Percentiles rank a stretch among this genome's conserved stretches.
Evolutionary conservation across 2,797 vertebrate genomes (phyloP).

Genomic region (Pteronotus mesoamericanus): DNA sequence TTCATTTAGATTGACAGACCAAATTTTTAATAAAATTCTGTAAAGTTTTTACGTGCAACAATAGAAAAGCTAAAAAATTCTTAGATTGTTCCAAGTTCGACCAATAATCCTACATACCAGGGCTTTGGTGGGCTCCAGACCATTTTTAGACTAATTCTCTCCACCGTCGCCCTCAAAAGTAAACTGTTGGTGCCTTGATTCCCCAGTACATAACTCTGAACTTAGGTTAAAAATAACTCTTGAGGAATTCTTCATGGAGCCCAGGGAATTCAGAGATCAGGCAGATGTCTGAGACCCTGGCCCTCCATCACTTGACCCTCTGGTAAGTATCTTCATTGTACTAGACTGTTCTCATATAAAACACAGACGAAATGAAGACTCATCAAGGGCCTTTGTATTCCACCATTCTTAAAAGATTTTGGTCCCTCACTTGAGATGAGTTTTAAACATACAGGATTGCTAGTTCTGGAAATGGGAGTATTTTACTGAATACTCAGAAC

Average conservation of each 20-base stretch:
- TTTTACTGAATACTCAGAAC: constrained; percentile 4
- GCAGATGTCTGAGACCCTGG: background rate
- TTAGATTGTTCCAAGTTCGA: background rate
- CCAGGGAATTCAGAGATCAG: background rate
- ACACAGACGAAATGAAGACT: background rate
- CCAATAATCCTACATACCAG: background rate
- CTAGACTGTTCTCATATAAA: background rate
- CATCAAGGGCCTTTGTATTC: background rate
- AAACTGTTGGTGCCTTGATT: background rate
- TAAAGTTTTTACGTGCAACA: background rate
- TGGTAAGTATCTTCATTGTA: background rate
- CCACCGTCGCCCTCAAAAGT: background rate
- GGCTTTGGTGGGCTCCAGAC: background rate
- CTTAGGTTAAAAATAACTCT: background rate
- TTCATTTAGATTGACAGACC: background rate
- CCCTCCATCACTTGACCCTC: background rate
- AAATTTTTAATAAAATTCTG: background rate
- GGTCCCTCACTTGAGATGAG: background rate
- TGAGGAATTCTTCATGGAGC: background rate
- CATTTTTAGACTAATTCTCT: background rate
- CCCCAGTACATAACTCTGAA: background rate
- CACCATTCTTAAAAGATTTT: background rate
- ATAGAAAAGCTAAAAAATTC: background rate
- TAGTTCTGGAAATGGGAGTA: background rate
- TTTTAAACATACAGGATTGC: background rate